These are phyloP conservation scores for Cottoperca gobio DNA, from an alignment of 2,797 vertebrate genomes.

Conservation along the genomic window DNA sequence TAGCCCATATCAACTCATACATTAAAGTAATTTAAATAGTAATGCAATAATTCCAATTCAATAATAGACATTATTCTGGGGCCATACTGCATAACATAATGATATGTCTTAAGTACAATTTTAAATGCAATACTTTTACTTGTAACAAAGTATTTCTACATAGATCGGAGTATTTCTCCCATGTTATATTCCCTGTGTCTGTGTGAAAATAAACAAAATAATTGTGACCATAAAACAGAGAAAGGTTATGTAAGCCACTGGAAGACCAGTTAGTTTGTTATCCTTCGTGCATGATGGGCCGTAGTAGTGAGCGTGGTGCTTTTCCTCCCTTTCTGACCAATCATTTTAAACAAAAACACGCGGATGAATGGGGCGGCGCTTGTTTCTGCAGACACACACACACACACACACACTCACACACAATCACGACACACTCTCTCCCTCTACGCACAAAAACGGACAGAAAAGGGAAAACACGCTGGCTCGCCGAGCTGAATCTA, in stretches of 20 bases:
- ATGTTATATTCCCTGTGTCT: not conserved
- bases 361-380: constrained; percentile 42
- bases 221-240: not conserved
- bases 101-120: no score
- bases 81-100: not conserved
- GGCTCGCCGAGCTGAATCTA: constrained; percentile 7
- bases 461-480: constrained; percentile 10
- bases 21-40: not conserved
- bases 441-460: not conserved
- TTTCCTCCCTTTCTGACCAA: constrained; percentile 72
- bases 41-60: not conserved
- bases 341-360: constrained; percentile 85
- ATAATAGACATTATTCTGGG: not conserved
- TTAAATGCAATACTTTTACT: no score
- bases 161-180: no score
- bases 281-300: constrained; percentile 12
- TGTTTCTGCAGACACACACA: constrained; percentile 3
- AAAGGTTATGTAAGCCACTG: constrained; percentile 13
- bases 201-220: not conserved
- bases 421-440: not conserved
- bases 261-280: constrained; percentile 7
- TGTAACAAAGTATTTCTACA: no score
- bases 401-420: constrained; percentile 3
- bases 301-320: constrained; percentile 26
- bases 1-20: no score